Evolutionary conservation across 2,888 invertebrate species (phyloP).

Genomic region (Noctua janthe): DNA sequence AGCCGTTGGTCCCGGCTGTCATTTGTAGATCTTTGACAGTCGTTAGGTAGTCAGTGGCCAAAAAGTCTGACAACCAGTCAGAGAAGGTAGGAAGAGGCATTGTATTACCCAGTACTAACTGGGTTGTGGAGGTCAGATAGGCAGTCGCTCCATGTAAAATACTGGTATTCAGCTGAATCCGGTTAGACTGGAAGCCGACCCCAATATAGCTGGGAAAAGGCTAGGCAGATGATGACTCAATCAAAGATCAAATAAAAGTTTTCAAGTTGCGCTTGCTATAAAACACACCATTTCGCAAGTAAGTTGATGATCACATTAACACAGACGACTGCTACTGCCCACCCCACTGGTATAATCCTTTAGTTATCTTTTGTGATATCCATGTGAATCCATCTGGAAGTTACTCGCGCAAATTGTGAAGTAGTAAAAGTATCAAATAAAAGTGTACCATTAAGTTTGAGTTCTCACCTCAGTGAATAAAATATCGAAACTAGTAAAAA

Average conservation of each 20-base stretch:
- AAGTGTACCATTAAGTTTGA: slow-evolving; percentile 13
- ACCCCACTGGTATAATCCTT: slow-evolving; percentile 17
- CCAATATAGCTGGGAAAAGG: too few species aligned
- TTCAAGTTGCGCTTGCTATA: background rate
- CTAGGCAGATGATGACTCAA: too few species aligned
- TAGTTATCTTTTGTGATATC: slow-evolving; percentile 29
- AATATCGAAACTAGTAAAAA: slow-evolving; percentile 8
- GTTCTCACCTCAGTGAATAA: slow-evolving; percentile 8
- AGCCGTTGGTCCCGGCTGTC: too few species aligned
- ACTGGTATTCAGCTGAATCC: too few species aligned
- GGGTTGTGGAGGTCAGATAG: too few species aligned
- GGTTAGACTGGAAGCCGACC: too few species aligned
- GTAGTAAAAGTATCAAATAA: slow-evolving; percentile 33
- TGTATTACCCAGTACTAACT: too few species aligned
- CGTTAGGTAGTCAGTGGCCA: too few species aligned
- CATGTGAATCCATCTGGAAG: slow-evolving; percentile 34
- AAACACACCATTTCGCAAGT: slow-evolving; percentile 13
- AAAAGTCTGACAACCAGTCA: too few species aligned
- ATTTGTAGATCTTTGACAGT: too few species aligned
- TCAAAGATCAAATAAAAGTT: background rate
- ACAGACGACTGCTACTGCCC: slow-evolving; percentile 22
- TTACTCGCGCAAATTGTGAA: background rate
- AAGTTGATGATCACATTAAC: slow-evolving; percentile 38
- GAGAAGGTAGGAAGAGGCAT: too few species aligned
- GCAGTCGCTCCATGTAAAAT: too few species aligned